Conservation (phyloP, 37 sponge, comb jelly and placozoan genomes). For the Haliclona indistincta region DNA sequence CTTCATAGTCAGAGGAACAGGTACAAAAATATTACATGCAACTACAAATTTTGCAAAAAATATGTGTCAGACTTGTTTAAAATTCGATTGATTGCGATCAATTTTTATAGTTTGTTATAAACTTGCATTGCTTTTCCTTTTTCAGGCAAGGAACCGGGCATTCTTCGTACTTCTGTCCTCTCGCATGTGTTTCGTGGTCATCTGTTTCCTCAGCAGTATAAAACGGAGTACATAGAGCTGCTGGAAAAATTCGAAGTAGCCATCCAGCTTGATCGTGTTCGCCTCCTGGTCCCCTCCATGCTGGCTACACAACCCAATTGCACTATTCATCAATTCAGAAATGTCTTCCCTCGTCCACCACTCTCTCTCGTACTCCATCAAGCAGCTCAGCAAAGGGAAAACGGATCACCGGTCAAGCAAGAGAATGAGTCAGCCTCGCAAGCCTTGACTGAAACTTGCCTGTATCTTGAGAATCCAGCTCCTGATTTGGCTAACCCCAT, state of each 20-base stretch:
- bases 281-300: conserved; percentile 84
- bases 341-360: conserved; percentile 74
- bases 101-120: too few species aligned
- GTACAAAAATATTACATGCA: background rate
- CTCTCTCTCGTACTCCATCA: conserved; percentile 21
- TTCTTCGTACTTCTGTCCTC: conserved; percentile 67
- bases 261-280: conserved; percentile 55
- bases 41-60: too few species aligned
- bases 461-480: conserved; percentile 13
- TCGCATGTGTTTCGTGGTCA: conserved; percentile 84
- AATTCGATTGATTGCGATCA: too few species aligned
- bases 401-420: background rate
- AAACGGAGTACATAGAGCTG: conserved; percentile 84
- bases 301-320: conserved; percentile 64
- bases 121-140: background rate
- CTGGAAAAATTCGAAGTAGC: conserved; percentile 92
- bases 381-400: background rate
- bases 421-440: background rate
- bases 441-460: conserved; percentile 47
- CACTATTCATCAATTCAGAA: conserved; percentile 64
- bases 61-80: too few species aligned
- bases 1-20: conserved; percentile 54
- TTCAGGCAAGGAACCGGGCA: conserved; percentile 80
- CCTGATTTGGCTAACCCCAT: background rate
- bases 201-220: conserved; percentile 64